Evolutionary conservation across 2,797 vertebrate genomes (phyloP).

Genomic region (Prionace glauca): DNA sequence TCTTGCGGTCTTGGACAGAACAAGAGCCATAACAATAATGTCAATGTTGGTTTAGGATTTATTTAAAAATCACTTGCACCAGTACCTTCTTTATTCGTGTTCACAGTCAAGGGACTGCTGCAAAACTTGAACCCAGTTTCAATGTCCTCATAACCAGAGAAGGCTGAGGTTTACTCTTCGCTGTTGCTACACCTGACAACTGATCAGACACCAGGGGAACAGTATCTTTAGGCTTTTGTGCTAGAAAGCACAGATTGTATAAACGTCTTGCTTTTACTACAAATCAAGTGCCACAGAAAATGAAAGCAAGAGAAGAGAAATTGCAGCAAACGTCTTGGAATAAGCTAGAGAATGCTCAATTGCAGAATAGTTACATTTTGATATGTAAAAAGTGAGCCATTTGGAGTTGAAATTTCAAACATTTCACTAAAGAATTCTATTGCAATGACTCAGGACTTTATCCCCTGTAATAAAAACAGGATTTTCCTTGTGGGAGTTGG

Average conservation of each 20-base stretch:
- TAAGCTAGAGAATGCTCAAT: neutral
- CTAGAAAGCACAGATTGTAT: neutral
- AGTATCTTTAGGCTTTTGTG: neutral
- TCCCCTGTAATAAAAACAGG: too few species aligned
- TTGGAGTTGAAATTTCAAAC: neutral
- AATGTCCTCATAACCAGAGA: neutral
- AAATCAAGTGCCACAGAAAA: neutral
- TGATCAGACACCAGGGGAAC: neutral
- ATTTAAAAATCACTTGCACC: neutral
- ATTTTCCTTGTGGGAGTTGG: too few species aligned
- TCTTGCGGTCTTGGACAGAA: too few species aligned
- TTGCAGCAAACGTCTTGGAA: neutral
- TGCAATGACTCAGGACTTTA: neutral
- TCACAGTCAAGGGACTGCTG: neutral
- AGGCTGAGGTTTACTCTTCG: neutral
- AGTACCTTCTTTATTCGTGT: neutral
- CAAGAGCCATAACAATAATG: neutral
- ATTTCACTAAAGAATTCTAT: neutral
- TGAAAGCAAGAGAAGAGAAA: neutral
- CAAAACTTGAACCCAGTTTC: neutral
- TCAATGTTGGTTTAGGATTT: neutral
- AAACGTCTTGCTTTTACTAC: neutral
- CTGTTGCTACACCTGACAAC: neutral
- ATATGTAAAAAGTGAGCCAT: neutral
- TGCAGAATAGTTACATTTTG: neutral